Evolutionary conservation across 2,888 invertebrate species (phyloP), one percentile per base, ranked within the genome.

Genomic region (Pristionchus exspectatus): DNA sequence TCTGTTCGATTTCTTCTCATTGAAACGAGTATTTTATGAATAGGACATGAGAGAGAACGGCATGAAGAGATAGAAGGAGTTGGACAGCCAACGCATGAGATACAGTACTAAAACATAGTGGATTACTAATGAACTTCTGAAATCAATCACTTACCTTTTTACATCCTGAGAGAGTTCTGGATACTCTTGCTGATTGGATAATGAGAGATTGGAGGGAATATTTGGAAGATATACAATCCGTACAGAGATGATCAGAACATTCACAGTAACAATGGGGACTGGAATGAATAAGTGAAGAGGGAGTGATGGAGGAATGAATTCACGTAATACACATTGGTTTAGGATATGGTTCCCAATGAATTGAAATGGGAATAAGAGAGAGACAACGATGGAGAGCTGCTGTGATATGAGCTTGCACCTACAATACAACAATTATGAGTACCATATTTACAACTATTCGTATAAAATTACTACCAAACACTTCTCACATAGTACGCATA

Each of bases 391-490:
- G 91, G 33, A 94, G 91, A 33, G 94, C 94, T 7, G 94, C 92
- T 16, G 93, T 87, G 69, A 94, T 94, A 69, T 94, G 94, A 94
- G 97, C 97, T 0, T 97, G 97, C 90, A 98, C 44, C 88, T 88
- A 54, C 24, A 27, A 21, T 27, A n/a, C 0, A 14, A 72, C 2
- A 30, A 72, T n/a, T 12, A 72, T 16, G 72, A n/a, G 27, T 5
- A 83, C 27, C 2, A 83, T 56, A 27, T 1, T n/a, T 77, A 10
- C 10, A 16, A 12, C 66, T 69, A 27, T 66, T 66, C 84, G 33
- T 56, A 30, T 27, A 12, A 44, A 77, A 21, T 38, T 38, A 18
- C 30, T 1, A 33, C 18, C 3, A 7, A 33, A 21, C 2, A 85
- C 14, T 9, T 33, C 88, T 88, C n/a, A 88, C 88, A 77, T 88